phyloP scores from a whole-genome alignment of 1,140 invertebrate genomes.

The Drosophila nasuta region DNA sequence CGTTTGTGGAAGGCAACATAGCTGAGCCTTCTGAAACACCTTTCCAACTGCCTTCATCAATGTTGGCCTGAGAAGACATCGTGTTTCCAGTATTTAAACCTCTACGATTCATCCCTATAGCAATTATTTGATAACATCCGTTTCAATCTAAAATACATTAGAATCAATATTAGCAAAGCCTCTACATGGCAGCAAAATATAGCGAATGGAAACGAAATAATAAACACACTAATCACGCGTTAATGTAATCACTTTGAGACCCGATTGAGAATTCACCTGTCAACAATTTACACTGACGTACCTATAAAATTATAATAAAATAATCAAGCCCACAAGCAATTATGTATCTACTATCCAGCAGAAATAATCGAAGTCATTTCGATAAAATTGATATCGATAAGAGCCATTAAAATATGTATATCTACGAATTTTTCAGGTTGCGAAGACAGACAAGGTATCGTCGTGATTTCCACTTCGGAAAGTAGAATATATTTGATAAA shows the following conservation, averaged over 20 bases:
- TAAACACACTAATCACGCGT: background rate
- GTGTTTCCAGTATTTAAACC: conserved; percentile 80
- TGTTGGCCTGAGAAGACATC: conserved; percentile 81
- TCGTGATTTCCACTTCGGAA: background rate
- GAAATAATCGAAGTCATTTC: conserved; percentile 61
- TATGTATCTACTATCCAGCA: conserved; percentile 73
- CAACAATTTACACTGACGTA: conserved; percentile 17
- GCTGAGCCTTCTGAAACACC: conserved; percentile 70
- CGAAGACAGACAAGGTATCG: background rate
- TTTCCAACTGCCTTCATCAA: conserved; percentile 81
- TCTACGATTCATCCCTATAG: conserved; percentile 81
- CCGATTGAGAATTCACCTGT: conserved; percentile 5
- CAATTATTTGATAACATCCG: conserved; percentile 64
- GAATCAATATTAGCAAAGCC: conserved; percentile 14
- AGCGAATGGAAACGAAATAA: background rate
- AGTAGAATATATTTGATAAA: background rate
- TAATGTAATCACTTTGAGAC: background rate
- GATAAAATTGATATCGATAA: conserved; percentile 64
- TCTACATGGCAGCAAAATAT: background rate
- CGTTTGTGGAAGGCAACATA: conserved; percentile 70
- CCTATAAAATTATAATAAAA: conserved; percentile 37
- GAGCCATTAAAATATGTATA: conserved; percentile 22
- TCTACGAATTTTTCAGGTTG: conserved; percentile 19
- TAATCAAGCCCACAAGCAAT: conserved; percentile 50
- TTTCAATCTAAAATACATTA: conserved; percentile 49